phyloP scores from a whole-genome alignment of 2,888 invertebrate species.

The Polietes domitor region DNA sequence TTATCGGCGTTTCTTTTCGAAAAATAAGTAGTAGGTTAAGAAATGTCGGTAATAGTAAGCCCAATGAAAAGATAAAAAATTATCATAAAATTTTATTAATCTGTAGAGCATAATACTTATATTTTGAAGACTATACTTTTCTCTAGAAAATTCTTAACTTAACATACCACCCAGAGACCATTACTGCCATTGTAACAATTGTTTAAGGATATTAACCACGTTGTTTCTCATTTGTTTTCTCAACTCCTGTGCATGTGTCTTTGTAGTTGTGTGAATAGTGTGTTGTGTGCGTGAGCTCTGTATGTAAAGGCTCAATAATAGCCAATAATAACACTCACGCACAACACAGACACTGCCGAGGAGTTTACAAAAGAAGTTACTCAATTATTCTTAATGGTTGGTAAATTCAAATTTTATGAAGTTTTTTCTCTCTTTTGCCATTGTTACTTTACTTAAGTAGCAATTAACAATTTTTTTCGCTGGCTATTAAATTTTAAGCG shows the following conservation, averaged over 20 bases:
- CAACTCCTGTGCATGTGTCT: constrained; percentile 2
- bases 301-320: not conserved
- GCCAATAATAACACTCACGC: not conserved
- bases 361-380: constrained; percentile 42
- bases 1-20: too few species aligned
- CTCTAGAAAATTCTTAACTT: too few species aligned
- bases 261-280: too few species aligned
- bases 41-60: too few species aligned
- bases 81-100: too few species aligned
- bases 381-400: constrained; percentile 60
- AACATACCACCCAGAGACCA: not conserved
- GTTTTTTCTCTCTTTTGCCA: constrained; percentile 7
- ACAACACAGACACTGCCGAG: not conserved
- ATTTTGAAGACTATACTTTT: too few species aligned
- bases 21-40: too few species aligned
- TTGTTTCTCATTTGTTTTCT: not conserved
- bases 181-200: not conserved
- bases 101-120: too few species aligned
- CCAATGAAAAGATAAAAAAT: too few species aligned
- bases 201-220: constrained; percentile 12
- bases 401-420: constrained; percentile 58
- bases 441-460: constrained; percentile 24
- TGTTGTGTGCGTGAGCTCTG: not conserved
- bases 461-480: constrained; percentile 35
- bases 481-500: not conserved